A percentile compares a stretch with the other conserved stretches of the same genome.
Evolutionary conservation across 2,113 vertebrate species (phyloP).

Genomic region (Sterna hirundo): DNA sequence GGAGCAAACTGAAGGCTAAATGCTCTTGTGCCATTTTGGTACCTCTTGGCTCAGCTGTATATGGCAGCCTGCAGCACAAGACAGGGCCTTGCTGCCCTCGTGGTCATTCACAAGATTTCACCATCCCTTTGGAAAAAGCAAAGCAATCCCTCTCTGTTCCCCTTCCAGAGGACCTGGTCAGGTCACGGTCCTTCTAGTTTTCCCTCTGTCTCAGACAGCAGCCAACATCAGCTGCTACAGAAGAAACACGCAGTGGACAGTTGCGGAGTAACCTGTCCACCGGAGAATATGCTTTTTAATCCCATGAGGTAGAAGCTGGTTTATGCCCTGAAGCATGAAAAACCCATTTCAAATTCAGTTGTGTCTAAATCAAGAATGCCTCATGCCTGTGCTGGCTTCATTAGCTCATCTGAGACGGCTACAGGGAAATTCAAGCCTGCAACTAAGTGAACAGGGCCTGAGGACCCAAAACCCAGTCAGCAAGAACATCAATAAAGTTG

Average conservation of each 20-base stretch:
- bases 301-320: neutral
- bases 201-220: neutral
- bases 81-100: neutral
- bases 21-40: neutral
- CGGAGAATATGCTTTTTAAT: neutral
- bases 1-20: neutral
- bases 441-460: neutral
- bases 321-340: neutral
- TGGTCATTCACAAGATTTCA: neutral
- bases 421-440: constrained; percentile 2
- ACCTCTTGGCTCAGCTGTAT: neutral
- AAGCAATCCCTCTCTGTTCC: neutral
- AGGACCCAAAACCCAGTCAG: constrained; percentile 28
- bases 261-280: neutral
- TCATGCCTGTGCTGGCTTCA: neutral
- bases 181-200: neutral
- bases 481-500: neutral
- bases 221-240: neutral
- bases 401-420: constrained; percentile 16
- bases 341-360: constrained; percentile 24
- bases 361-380: neutral
- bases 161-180: neutral
- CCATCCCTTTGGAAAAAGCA: neutral
- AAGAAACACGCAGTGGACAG: neutral
- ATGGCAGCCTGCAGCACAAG: neutral